Conservation (phyloP, 2,888 invertebrate genomes). For the Eupithecia insigniata region DNA sequence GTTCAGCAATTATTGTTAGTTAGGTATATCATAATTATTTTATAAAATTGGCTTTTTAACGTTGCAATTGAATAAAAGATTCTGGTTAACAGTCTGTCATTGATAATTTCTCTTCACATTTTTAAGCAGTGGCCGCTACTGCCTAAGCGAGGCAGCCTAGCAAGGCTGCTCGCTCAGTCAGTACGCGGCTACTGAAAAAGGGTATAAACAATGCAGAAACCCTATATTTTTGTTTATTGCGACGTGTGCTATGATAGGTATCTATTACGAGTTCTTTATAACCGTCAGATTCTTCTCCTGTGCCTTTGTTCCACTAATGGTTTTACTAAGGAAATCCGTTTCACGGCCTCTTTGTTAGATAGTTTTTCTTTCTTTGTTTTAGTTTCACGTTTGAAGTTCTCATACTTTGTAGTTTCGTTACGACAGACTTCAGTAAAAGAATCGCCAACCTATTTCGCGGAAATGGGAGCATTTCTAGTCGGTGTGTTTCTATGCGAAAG, state of each 20-base stretch:
- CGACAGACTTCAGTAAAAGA: slow-evolving; percentile 3
- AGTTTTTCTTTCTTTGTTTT: slow-evolving; percentile 12
- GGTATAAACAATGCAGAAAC: background rate
- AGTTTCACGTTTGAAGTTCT: slow-evolving; percentile 17
- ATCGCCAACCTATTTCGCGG: slow-evolving; percentile 3
- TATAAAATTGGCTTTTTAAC: too few species aligned
- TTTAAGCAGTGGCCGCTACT: too few species aligned
- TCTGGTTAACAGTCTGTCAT: too few species aligned
- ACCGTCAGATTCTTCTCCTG: background rate
- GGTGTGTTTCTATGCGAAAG: background rate
- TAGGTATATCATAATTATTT: too few species aligned
- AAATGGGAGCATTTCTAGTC: background rate
- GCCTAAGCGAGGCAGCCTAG: too few species aligned
- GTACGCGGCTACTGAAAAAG: too few species aligned
- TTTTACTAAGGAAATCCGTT: slow-evolving; percentile 5
- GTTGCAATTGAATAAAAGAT: too few species aligned
- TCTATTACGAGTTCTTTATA: background rate
- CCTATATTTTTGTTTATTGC: background rate
- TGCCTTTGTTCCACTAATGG: slow-evolving; percentile 5
- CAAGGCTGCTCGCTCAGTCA: too few species aligned
- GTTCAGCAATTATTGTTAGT: too few species aligned
- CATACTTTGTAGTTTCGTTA: slow-evolving; percentile 5
- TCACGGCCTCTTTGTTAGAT: slow-evolving; percentile 1
- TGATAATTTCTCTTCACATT: too few species aligned
- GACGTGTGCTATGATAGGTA: background rate